These are phyloP conservation scores for Euglossa dilemma DNA, from an alignment of 1,140 invertebrate species.

Conservation along the genomic window DNA sequence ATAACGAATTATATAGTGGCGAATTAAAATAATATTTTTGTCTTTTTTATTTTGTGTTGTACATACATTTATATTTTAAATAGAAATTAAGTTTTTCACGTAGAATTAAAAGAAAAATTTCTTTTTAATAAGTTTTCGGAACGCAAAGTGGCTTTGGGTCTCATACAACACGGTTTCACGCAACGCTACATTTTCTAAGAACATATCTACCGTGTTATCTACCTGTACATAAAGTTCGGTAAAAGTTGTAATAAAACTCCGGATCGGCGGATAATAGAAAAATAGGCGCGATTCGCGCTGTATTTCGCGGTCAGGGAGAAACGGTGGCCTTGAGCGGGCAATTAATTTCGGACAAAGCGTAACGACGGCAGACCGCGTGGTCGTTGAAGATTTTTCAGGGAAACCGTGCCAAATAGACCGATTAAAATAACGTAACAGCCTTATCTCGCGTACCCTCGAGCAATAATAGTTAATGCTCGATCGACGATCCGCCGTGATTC, in stretches of 20 bases:
- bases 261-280: background rate
- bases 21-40: too few relatives aligned
- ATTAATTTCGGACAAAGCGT: constrained; percentile 15
- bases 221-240: too few relatives aligned
- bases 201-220: too few relatives aligned
- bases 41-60: too few relatives aligned
- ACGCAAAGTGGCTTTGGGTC: too few relatives aligned
- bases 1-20: too few relatives aligned
- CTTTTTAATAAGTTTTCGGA: too few relatives aligned
- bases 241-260: background rate
- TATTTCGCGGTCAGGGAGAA: constrained; percentile 1
- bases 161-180: too few relatives aligned
- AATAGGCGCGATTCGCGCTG: background rate
- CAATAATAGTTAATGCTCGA: constrained; percentile 54
- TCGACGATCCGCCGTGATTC: constrained; percentile 48
- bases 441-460: constrained; percentile 45
- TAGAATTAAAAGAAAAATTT: too few relatives aligned
- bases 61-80: too few relatives aligned
- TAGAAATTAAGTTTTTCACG: too few relatives aligned
- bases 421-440: constrained; percentile 53
- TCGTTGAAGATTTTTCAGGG: constrained; percentile 17
- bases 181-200: too few relatives aligned
- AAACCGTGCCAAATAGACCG: constrained; percentile 46
- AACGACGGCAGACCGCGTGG: constrained; percentile 6
- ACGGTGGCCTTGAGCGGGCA: background rate